A percentile compares a stretch with the other conserved stretches of the same genome.
Evolutionary conservation across 1,140 invertebrate species (phyloP).

Genomic region (Hyles vespertilio): DNA sequence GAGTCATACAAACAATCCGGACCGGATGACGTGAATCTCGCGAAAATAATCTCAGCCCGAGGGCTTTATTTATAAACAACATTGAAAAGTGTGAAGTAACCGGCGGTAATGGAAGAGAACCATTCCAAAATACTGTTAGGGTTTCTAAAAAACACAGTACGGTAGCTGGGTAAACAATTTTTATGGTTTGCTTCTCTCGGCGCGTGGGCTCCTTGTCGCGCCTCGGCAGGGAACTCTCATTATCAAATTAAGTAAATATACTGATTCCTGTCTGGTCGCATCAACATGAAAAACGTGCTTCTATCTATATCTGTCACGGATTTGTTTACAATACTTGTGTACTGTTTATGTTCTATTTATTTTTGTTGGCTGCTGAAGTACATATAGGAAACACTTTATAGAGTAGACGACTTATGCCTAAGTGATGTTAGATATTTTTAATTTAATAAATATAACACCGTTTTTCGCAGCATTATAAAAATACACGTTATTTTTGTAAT

Average conservation of each 20-base stretch:
- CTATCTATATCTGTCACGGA: too few species aligned
- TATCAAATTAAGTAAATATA: slow-evolving; percentile 6
- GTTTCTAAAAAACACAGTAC: slow-evolving; percentile 14
- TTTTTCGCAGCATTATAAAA: too few species aligned
- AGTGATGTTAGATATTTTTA: too few species aligned
- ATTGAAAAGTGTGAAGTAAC: slow-evolving; percentile 32
- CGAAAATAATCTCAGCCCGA: slow-evolving; percentile 48
- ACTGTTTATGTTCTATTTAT: too few species aligned
- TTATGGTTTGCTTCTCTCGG: slow-evolving; percentile 10
- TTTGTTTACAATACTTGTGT: too few species aligned
- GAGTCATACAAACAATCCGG: slow-evolving; percentile 54
- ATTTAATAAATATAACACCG: too few species aligned
- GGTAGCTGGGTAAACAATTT: slow-evolving; percentile 16
- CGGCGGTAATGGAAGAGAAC: slow-evolving; percentile 29
- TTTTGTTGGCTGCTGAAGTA: too few species aligned
- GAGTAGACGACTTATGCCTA: too few species aligned
- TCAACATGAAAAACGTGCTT: too few species aligned
- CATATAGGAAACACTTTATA: too few species aligned
- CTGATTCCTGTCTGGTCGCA: neutral
- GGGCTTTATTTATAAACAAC: slow-evolving; percentile 43
- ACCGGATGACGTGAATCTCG: slow-evolving; percentile 54
- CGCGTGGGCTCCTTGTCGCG: neutral
- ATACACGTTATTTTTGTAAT: too few species aligned
- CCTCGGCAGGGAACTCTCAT: slow-evolving; percentile 4
- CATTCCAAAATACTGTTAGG: slow-evolving; percentile 18